These are phyloP conservation scores for Sterrhoptilus dennistouni DNA, from an alignment of 2,113 vertebrate genomes.

Conservation along the genomic window DNA sequence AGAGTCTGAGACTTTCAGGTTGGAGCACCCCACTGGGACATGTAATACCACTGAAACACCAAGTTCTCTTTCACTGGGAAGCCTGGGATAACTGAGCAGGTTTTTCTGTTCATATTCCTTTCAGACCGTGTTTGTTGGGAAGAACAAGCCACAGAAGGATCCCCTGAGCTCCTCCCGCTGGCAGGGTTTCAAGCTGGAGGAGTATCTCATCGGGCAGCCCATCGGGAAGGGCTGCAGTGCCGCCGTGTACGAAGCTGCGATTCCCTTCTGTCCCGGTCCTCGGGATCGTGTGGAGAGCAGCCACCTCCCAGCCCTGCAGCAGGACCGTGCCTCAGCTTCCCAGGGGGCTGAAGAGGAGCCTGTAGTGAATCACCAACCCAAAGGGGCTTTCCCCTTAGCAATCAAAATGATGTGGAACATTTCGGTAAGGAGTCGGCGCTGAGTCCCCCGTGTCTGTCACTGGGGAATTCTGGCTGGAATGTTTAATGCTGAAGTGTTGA, in stretches of 20 bases:
- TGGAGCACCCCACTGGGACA: rapidly evolving
- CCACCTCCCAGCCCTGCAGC: background rate
- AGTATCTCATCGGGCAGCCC: slow-evolving; percentile 86
- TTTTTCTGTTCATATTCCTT: background rate
- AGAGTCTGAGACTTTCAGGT: background rate
- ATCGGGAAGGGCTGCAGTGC: slow-evolving; percentile 91
- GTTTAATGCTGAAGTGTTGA: background rate
- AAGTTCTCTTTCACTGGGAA: rapidly evolving
- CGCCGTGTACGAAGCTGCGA: slow-evolving; percentile 84
- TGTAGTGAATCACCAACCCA: background rate
- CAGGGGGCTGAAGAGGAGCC: background rate
- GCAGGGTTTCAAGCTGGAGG: slow-evolving; percentile 87
- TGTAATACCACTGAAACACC: rapidly evolving
- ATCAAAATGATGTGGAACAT: slow-evolving; percentile 85
- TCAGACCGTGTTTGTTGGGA: slow-evolving; percentile 82
- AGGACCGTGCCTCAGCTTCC: background rate
- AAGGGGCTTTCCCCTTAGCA: slow-evolving; percentile 68
- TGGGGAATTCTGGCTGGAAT: background rate
- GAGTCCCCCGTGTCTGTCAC: background rate
- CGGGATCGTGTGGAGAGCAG: rapidly evolving
- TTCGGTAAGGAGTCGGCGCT: slow-evolving; percentile 51
- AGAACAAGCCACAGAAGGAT: slow-evolving; percentile 76
- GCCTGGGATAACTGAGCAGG: rapidly evolving
- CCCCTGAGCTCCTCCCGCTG: slow-evolving; percentile 67
- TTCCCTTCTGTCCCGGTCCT: background rate